Evolutionary conservation across 2,888 invertebrate species (phyloP).

Genomic region (Ametastegia equiseti): DNA sequence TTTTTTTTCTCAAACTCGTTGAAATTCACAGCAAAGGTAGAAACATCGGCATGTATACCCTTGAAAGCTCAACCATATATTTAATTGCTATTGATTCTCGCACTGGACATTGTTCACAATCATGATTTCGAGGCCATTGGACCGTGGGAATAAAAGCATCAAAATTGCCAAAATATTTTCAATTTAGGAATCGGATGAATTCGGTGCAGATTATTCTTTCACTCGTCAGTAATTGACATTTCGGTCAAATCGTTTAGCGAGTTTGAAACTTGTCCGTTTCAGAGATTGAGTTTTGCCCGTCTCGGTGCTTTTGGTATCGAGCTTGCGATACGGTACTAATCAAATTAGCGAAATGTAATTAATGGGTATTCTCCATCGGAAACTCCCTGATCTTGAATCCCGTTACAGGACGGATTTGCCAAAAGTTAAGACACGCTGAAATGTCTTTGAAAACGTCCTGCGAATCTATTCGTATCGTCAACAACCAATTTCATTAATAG

Average conservation of each 20-base stretch:
- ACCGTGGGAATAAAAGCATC: neutral
- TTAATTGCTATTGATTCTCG: conserved; percentile 26
- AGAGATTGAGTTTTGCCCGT: neutral
- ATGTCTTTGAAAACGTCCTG: neutral
- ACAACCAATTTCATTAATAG: conserved; percentile 20
- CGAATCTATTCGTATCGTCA: neutral
- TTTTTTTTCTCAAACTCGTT: neutral
- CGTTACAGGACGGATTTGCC: neutral
- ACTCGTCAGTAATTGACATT: neutral
- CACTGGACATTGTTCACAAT: neutral
- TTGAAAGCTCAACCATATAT: no score
- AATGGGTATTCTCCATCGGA: conserved; percentile 8
- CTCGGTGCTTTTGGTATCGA: neutral
- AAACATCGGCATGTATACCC: neutral
- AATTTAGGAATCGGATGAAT: neutral
- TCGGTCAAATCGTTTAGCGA: neutral
- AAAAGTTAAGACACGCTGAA: neutral
- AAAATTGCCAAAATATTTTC: neutral
- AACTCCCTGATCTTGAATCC: neutral
- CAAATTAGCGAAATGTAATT: conserved; percentile 17
- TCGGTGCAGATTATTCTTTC: neutral
- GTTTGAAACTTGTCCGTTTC: neutral
- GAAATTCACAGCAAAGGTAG: neutral
- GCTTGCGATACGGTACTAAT: conserved; percentile 18
- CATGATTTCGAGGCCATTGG: neutral